Evolutionary conservation across 2,113 vertebrate species (phyloP), one percentile per base, ranked within the genome.

Genomic region (Micronycteris hirsuta): DNA sequence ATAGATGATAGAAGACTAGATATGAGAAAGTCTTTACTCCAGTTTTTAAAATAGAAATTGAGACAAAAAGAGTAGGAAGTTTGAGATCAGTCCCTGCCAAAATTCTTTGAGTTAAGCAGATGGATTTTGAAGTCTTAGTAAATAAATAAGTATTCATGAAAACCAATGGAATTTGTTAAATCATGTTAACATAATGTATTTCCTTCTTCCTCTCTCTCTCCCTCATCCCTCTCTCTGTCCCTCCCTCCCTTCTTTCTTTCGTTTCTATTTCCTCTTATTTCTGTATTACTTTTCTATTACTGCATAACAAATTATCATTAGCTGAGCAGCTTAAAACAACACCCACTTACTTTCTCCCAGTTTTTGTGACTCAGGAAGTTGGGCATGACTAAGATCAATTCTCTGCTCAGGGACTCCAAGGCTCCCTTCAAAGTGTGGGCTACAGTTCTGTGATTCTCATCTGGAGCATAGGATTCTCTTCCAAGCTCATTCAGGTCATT

Each of bases 111-210:
- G 47, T 90, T 94, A 88, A 95, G 80, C 77, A 97, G 89, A 95
- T 96, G 78, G 90, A 91, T 82, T 94, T 94, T 91, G 38, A 97
- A 56, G 36, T 88, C 86, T 97, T 88, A 91, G 86, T 96, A 96
- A 96, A 95, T 84, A 93, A 95, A 94, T 33, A 94, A 36, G 61
- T 95, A 91, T 94, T 91, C 54, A 61, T 82, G 36, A 97, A 96
- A 96, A 77, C 22, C 86, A 96, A 65, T 45, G 58, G 58, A 73
- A 78, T 86, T 88, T 94, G 26, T 49, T 70, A 73, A 78, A 86
- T 91, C 52, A 68, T 92, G 52, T 41, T 94, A 78, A 77, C 61
- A 94, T 65, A 56, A 93, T 11, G 54, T 86, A 43, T 56, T 38
- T 91, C 49, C 31, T 63, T 28, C 65, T 86, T 19, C 63, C 33